Evolutionary conservation across 2,888 invertebrate species (phyloP), one percentile per base, ranked within the genome.

Genomic region (Dicycla oo): DNA sequence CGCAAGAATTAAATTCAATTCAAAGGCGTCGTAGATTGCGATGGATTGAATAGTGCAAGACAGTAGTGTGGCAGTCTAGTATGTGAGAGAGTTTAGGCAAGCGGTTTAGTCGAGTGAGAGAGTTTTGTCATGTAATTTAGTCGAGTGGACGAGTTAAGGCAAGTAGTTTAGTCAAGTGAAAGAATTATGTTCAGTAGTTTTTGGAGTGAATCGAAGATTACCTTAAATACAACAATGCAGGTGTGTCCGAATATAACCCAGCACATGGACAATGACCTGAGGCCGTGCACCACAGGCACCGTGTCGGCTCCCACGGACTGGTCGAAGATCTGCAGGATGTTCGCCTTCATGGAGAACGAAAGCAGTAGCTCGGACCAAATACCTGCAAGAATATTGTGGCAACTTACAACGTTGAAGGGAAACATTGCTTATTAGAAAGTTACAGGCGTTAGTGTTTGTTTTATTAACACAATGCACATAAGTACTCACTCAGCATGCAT

Each of bases 301-400:
- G 98, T 98, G 90, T 98, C 98, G n/a, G 97, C 96, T 15, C 98
- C 97, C 60, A 98, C 98, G 6, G 97, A 96, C 86, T 98, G 97
- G 90, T 98, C 98, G 90, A 98, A 97, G 88, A 98, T 97, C 88
- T 98, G 98, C 92, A 97, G 97, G 86, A 98, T 96, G 89, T 98
- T 98, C 81, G 98, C 97, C 85, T 97, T 96, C 83, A 98, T 96
- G 26, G 98, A 98, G 93, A 98, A 98, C 78, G 98, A 98, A 15
- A 98, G 96, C 83, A 98, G 92, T 72, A 98, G 93, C 88, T 98
- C 97, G 71, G 96, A 97, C 87, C 97, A 93, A 61, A 97, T 86
- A 69, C 97, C 97, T 97, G 93, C 3, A 83, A 75, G 0, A 62
- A 6, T 18, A n/a, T 0, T 10, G 43, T 38, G 43, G 23, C 2